Conservation (phyloP, 64 coral and sea anemone genomes). For the Dendrophyllia cribrosa region DNA sequence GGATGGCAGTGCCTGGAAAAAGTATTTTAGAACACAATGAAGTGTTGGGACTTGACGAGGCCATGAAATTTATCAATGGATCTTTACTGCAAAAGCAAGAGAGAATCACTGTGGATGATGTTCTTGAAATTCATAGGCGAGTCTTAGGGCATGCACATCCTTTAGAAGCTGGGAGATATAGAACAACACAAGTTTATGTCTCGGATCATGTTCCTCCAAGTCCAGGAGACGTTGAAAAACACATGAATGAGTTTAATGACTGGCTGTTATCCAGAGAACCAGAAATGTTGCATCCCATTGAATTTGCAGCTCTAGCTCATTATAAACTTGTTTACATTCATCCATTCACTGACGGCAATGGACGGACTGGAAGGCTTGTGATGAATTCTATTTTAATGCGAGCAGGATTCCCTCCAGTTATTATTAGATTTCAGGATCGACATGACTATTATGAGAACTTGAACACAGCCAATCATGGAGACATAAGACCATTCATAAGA, state of each 20-base stretch:
- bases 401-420: slow-evolving; percentile 97
- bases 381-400: slow-evolving; percentile 99
- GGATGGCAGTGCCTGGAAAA: slow-evolving; percentile 95
- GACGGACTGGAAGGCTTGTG: slow-evolving; percentile 84
- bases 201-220: slow-evolving; percentile 89
- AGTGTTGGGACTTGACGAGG: slow-evolving; percentile 95
- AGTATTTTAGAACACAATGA: slow-evolving; percentile 98
- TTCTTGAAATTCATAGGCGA: slow-evolving; percentile 91
- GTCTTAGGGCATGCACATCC: slow-evolving; percentile 96
- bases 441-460: slow-evolving; percentile 92
- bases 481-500: slow-evolving; percentile 96
- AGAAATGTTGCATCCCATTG: slow-evolving; percentile 86
- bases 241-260: slow-evolving; percentile 89
- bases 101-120: slow-evolving; percentile 78
- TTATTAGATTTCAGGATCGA: slow-evolving; percentile 86
- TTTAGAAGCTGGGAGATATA: slow-evolving; percentile 88
- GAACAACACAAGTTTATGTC: slow-evolving; percentile 94
- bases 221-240: slow-evolving; percentile 83
- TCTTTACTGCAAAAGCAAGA: slow-evolving; percentile 87
- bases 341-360: slow-evolving; percentile 99
- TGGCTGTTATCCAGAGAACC: slow-evolving; percentile 85
- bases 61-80: slow-evolving; percentile 92
- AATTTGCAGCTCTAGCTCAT: slow-evolving; percentile 98
- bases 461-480: slow-evolving; percentile 95
- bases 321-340: slow-evolving; percentile 99